Percentiles rank a stretch among this genome's conserved stretches.
Evolutionary conservation across 2,113 vertebrate genomes (phyloP).

Genomic region (Heterochromis multidens): DNA sequence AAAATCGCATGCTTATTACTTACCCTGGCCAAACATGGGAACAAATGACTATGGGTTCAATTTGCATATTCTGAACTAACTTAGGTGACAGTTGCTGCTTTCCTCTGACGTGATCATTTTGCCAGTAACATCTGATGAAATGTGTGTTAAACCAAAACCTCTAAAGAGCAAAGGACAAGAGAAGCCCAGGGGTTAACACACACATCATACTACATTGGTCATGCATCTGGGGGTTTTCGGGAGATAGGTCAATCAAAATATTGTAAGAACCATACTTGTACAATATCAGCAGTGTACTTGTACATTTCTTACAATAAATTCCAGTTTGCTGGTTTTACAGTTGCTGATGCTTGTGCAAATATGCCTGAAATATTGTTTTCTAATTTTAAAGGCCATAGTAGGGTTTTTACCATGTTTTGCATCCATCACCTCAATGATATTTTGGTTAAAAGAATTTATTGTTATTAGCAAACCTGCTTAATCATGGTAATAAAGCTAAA

Average conservation of each 20-base stretch:
- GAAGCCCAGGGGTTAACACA: constrained; percentile 53
- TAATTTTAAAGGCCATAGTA: background rate
- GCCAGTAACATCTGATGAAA: constrained; percentile 87
- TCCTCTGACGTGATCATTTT: constrained; percentile 80
- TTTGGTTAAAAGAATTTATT: background rate
- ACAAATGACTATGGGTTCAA: constrained; percentile 70
- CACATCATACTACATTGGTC: constrained; percentile 75
- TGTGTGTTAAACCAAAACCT: constrained; percentile 67
- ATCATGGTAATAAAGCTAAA: background rate
- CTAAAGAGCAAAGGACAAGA: constrained; percentile 16
- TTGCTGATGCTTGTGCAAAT: constrained; percentile 7
- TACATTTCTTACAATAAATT: constrained; percentile 21
- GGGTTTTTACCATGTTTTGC: background rate
- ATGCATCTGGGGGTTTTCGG: constrained; percentile 21
- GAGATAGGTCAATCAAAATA: background rate
- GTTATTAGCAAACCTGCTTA: background rate
- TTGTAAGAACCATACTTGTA: background rate
- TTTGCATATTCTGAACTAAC: constrained; percentile 99
- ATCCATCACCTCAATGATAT: background rate
- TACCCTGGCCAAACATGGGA: constrained; percentile 80
- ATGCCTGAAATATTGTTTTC: background rate
- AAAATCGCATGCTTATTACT: constrained; percentile 74
- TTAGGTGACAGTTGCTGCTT: constrained; percentile 99
- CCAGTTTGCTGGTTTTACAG: constrained; percentile 8
- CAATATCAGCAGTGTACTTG: background rate